Evolutionary conservation across 2,888 invertebrate species (phyloP).

Genomic region (Leptogaster cylindrica): DNA sequence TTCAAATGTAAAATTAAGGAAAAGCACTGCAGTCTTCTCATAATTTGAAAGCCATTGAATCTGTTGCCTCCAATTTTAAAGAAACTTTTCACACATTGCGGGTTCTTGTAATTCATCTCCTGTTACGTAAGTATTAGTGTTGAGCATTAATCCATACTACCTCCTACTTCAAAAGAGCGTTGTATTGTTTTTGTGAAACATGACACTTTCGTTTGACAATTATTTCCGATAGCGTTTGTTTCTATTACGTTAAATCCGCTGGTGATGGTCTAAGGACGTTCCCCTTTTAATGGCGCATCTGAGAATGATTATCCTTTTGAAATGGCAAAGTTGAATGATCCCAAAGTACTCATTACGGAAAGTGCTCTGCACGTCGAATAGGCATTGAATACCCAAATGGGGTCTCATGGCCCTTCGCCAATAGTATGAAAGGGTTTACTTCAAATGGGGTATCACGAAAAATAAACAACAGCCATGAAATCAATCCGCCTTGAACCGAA

Average conservation of each 20-base stretch:
- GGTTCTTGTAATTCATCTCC: too few relatives aligned
- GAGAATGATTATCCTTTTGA: conserved; percentile 26
- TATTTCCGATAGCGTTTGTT: conserved; percentile 18
- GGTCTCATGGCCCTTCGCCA: conserved; percentile 1
- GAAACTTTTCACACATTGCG: too few relatives aligned
- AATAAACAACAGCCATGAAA: conserved; percentile 24
- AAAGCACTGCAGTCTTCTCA: too few relatives aligned
- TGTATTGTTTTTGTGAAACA: conserved; percentile 2
- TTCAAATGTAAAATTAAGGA: too few relatives aligned
- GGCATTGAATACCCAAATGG: conserved; percentile 8
- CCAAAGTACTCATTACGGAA: conserved; percentile 29
- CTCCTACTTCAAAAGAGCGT: too few relatives aligned
- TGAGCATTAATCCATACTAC: too few relatives aligned
- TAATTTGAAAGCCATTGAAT: too few relatives aligned
- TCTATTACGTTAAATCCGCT: not conserved
- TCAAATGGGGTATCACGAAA: not conserved
- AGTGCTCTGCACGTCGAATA: conserved; percentile 6
- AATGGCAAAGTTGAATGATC: conserved; percentile 5
- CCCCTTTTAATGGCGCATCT: conserved; percentile 26
- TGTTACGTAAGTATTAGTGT: too few relatives aligned
- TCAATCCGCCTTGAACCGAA: conserved; percentile 26
- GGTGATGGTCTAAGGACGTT: not conserved
- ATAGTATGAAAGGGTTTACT: conserved; percentile 9
- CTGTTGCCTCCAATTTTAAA: too few relatives aligned
- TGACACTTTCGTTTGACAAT: conserved; percentile 28